phyloP scores from a whole-genome alignment of 1,140 invertebrate genomes.

The Tyrophagus putrescentiae region DNA sequence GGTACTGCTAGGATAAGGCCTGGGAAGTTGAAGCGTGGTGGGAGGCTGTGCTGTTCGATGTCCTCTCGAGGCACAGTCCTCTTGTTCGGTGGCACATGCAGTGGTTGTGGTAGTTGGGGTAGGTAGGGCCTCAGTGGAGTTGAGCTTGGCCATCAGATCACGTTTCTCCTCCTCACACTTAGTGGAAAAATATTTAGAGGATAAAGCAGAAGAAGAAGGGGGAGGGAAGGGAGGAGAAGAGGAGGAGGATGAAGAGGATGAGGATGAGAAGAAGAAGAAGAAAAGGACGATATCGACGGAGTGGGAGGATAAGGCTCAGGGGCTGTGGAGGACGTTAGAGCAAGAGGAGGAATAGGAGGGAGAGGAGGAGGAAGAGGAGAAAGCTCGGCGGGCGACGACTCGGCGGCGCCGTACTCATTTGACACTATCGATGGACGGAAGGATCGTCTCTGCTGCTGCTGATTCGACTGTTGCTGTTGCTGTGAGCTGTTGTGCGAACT shows the following conservation, averaged over 20 bases:
- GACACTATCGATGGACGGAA: not conserved
- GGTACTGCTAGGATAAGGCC: not conserved
- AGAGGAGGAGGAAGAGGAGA: not conserved
- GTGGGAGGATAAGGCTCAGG: no score
- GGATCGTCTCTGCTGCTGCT: not conserved
- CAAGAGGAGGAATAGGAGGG: not conserved
- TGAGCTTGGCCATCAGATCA: slow-evolving; percentile 1
- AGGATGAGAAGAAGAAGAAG: no score
- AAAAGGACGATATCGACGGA: no score
- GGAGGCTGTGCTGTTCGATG: not conserved
- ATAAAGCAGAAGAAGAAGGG: not conserved
- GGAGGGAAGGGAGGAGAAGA: not conserved
- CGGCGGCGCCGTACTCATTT: not conserved
- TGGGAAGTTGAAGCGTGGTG: not conserved
- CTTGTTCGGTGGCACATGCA: not conserved
- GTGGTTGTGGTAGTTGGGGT: no score
- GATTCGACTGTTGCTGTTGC: not conserved
- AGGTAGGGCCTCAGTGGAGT: no score
- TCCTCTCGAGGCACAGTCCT: not conserved
- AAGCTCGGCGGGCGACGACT: not conserved
- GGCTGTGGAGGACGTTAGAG: no score
- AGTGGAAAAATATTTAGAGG: not conserved
- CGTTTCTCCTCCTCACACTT: not conserved
- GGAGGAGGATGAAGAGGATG: not conserved
- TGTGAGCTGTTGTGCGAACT: slow-evolving; percentile 61